phyloP scores from a whole-genome alignment of 2,797 vertebrate species.

The Uromys caudimaculatus region DNA sequence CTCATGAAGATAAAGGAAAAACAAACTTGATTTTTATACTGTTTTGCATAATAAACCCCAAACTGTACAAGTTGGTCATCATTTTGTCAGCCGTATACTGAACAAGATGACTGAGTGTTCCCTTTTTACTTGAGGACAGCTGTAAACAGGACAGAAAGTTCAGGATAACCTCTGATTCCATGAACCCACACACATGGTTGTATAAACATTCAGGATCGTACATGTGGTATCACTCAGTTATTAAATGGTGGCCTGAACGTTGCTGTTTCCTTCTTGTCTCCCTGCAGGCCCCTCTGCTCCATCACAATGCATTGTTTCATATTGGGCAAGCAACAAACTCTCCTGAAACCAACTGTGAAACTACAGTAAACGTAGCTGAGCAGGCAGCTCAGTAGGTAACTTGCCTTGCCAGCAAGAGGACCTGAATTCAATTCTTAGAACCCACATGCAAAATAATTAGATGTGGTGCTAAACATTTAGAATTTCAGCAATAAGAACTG shows the following conservation, averaged over 20 bases:
- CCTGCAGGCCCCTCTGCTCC: conserved; percentile 62
- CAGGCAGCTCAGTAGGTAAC: background rate
- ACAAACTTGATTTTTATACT: conserved; percentile 41
- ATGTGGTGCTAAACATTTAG: background rate
- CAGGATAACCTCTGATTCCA: conserved; percentile 76
- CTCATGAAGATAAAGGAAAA: conserved; percentile 66
- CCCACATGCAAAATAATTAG: background rate
- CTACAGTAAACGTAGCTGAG: conserved; percentile 28
- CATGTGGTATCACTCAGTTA: conserved; percentile 86
- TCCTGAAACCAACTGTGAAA: conserved; percentile 58
- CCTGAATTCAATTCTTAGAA: background rate
- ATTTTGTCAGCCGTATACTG: conserved; percentile 65
- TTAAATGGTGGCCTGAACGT: conserved; percentile 80
- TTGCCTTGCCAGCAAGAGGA: too few relatives aligned
- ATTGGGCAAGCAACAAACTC: conserved; percentile 56
- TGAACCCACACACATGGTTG: conserved; percentile 83
- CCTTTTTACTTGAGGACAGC: conserved; percentile 24
- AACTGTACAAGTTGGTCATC: conserved; percentile 3
- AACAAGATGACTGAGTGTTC: conserved; percentile 64
- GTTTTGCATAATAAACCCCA: conserved; percentile 55
- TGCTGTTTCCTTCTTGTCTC: conserved; percentile 58
- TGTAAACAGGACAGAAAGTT: conserved; percentile 82
- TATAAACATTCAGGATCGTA: conserved; percentile 83
- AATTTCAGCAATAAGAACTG: background rate
- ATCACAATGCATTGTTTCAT: conserved; percentile 17